Evolutionary conservation across 1,140 invertebrate genomes (phyloP), one percentile per base, ranked within the genome.

Genomic region (Drosophila littoralis): DNA sequence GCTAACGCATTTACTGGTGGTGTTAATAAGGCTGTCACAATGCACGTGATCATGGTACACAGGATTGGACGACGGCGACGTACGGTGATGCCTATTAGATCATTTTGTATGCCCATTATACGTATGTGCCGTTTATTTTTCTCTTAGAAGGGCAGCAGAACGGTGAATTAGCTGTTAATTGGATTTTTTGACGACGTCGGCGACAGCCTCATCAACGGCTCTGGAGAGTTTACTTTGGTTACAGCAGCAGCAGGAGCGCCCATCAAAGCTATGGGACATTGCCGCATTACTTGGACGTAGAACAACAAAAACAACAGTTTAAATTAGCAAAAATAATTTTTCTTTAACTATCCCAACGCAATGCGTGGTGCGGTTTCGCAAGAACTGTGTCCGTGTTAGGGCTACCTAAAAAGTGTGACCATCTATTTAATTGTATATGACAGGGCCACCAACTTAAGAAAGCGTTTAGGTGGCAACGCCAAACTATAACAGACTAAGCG

Each of bases 71-170:
- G 75, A 54, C 68, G 79, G 46, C 81, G 78, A 48, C 69, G 63
- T 17, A 72, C 70, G 52, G 32, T 79, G 54, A 81, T 72, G 38
- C 72, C 78, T 63, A 75, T 75, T 61, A 85, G 66, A 63, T 85
- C 77, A 80, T 88, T 66, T 74, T 90, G 75, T 71, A 81, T 91
- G 68, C 82, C 90, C 90, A 91, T 91, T 63, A 69, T 86, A 79
- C 65, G 75, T 57, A 51, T 50, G 17, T 58, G 45, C 71, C 74
- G 64, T 75, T 50, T 48, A 72, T 40, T 54, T 58, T 45, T 17
- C 22, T 48, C 17, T 43, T 59, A 59, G 57, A 9, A 10, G 35
- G 8, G 12, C 59, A 48, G 77, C 55, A 59, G 50, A 75, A 60
- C 63, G 69, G 79, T 42, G 55, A 70, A 17, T 80, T 76, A 69